These are phyloP conservation scores for Furcula furcula DNA, from an alignment of 2,888 invertebrate genomes.

Conservation along the genomic window DNA sequence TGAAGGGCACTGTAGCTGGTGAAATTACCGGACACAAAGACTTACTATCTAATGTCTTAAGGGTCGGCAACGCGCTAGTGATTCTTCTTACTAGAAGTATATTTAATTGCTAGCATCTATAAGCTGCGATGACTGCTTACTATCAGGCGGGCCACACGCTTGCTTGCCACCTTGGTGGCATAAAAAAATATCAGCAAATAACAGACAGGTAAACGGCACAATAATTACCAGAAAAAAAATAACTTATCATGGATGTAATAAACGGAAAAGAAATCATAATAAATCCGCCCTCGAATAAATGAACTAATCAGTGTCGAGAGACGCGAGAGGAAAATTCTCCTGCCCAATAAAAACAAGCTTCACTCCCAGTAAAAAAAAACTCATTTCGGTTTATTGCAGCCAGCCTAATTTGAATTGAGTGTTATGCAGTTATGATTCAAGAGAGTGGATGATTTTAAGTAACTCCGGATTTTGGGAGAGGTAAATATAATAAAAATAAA, in stretches of 20 bases:
- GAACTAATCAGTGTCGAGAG: conserved; percentile 68
- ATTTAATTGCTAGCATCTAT: too few relatives aligned
- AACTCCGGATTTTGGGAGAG: conserved; percentile 36
- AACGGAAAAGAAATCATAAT: conserved; percentile 69
- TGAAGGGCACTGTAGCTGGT: too few relatives aligned
- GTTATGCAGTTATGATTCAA: conserved; percentile 79
- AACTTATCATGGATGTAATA: conserved; percentile 52
- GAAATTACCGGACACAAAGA: too few relatives aligned
- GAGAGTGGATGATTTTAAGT: conserved; percentile 77
- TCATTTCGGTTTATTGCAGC: conserved; percentile 79
- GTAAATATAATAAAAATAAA: conserved; percentile 35
- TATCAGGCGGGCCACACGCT: too few relatives aligned
- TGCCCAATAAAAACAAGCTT: conserved; percentile 76
- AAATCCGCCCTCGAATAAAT: conserved; percentile 69
- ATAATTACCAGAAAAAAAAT: conserved; percentile 30
- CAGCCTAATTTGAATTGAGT: conserved; percentile 79
- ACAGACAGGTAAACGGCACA: too few relatives aligned
- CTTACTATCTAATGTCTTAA: too few relatives aligned
- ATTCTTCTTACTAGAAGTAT: too few relatives aligned
- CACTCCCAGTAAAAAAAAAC: conserved; percentile 73
- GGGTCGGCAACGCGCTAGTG: too few relatives aligned
- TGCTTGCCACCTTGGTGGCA: too few relatives aligned
- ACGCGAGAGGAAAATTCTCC: conserved; percentile 52
- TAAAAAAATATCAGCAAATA: too few relatives aligned
- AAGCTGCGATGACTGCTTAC: too few relatives aligned